Conservation (phyloP, 2,113 vertebrate genomes). For the Irena cyanogastra region DNA sequence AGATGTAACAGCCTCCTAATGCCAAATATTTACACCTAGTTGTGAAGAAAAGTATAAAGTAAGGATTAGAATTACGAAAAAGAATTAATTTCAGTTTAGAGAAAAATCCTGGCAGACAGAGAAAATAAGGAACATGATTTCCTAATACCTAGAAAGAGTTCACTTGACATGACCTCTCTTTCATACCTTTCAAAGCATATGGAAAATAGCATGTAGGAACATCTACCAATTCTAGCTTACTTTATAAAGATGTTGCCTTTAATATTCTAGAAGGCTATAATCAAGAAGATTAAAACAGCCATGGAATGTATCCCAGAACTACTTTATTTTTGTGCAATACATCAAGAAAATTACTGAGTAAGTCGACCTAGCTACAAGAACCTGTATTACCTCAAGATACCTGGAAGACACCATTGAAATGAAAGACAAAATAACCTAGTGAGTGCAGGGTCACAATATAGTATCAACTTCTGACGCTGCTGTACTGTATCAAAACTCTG, state of each 20-base stretch:
- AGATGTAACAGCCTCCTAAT: background rate
- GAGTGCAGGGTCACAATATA: background rate
- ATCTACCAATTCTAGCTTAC: background rate
- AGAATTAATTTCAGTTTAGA: background rate
- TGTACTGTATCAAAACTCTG: background rate
- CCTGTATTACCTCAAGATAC: background rate
- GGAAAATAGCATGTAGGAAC: background rate
- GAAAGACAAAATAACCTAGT: background rate
- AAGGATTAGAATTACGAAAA: background rate
- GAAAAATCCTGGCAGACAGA: background rate
- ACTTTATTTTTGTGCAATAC: background rate
- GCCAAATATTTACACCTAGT: background rate
- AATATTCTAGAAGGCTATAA: background rate
- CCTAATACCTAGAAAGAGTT: background rate
- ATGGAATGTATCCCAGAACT: background rate
- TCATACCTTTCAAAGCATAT: background rate
- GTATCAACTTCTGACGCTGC: background rate
- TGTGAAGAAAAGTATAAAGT: background rate
- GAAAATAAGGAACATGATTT: background rate
- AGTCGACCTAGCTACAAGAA: background rate
- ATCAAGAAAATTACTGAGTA: background rate
- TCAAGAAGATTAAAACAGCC: background rate
- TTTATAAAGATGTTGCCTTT: background rate
- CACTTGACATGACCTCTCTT: background rate
- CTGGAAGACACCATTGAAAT: background rate